These are phyloP conservation scores for Centroberyx gerrardi DNA, from an alignment of 2,797 vertebrate species.

Conservation along the genomic window DNA sequence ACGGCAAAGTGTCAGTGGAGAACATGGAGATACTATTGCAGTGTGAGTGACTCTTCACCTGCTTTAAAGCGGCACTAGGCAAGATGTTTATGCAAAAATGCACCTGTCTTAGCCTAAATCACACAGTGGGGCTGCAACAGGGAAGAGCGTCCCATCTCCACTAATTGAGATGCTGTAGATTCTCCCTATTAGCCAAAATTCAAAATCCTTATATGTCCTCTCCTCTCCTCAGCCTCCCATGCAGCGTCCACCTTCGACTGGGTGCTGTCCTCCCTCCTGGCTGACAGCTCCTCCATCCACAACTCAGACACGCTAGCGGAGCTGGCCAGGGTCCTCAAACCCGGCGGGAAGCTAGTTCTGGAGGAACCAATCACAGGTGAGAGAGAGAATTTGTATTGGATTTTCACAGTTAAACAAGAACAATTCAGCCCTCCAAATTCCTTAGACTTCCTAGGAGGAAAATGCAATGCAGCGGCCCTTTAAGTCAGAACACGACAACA, in stretches of 20 bases:
- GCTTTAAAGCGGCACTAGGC: neutral
- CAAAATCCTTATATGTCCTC: neutral
- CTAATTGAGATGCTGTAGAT: no score
- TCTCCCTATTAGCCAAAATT: no score
- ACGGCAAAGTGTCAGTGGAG: slow-evolving; percentile 87
- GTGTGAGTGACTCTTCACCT: slow-evolving; percentile 82
- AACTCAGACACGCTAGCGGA: slow-evolving; percentile 88
- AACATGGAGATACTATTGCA: slow-evolving; percentile 88
- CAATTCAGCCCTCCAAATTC: no score
- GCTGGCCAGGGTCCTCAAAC: slow-evolving; percentile 91
- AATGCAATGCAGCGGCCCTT: no score
- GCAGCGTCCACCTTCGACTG: slow-evolving; percentile 88
- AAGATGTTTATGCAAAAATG: neutral
- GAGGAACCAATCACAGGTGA: slow-evolving; percentile 91
- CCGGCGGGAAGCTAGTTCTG: slow-evolving; percentile 90
- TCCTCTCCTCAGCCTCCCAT: slow-evolving; percentile 86
- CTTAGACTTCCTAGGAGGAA: no score
- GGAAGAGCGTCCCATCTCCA: no score
- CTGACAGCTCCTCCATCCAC: slow-evolving; percentile 86
- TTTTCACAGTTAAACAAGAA: no score
- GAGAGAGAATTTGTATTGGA: slow-evolving; percentile 12
- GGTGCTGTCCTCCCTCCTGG: slow-evolving; percentile 88
- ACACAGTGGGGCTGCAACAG: no score
- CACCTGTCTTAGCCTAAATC: no score
- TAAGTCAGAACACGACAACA: no score